A percentile compares a stretch with the other conserved stretches of the same genome.
These are phyloP conservation scores for Zoanthus solanderi DNA, from an alignment of 92 coral and sea anemone genomes.

Conservation along the genomic window DNA sequence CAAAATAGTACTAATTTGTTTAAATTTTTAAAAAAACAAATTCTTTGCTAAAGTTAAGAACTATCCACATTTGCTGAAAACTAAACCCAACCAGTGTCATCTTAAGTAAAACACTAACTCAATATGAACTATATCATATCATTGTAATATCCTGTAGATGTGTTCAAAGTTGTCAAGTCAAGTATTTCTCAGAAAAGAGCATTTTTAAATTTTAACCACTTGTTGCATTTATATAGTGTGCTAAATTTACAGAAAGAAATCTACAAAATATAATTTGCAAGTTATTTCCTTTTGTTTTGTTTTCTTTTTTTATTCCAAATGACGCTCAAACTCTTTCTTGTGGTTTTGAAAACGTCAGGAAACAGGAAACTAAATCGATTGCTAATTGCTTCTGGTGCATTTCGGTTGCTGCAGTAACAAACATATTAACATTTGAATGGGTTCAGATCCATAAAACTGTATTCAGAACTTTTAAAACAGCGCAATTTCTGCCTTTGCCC, in stretches of 20 bases:
- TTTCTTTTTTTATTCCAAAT: not conserved
- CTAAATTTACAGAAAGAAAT: not conserved
- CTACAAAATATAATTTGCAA: not conserved
- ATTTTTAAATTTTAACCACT: conserved; percentile 11
- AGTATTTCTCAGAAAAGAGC: not conserved
- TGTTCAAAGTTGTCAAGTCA: not conserved
- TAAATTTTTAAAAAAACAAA: no score
- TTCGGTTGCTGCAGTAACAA: conserved; percentile 48
- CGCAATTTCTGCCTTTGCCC: not conserved
- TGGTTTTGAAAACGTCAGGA: conserved; percentile 30
- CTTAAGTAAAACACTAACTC: not conserved
- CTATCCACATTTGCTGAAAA: not conserved
- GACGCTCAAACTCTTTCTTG: conserved; percentile 4
- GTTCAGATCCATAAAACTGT: not conserved
- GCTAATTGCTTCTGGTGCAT: conserved; percentile 38
- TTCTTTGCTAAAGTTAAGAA: no score
- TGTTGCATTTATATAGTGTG: not conserved
- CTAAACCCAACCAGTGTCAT: not conserved
- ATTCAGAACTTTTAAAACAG: conserved; percentile 16
- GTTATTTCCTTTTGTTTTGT: not conserved
- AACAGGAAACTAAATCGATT: conserved; percentile 28
- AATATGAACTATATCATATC: no score
- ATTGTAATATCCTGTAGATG: no score
- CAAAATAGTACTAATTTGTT: no score
- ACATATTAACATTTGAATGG: conserved; percentile 34